Evolutionary conservation across 2,888 invertebrate species (phyloP), one percentile per base, ranked within the genome.

Genomic region (Aleiodes leptofemur): DNA sequence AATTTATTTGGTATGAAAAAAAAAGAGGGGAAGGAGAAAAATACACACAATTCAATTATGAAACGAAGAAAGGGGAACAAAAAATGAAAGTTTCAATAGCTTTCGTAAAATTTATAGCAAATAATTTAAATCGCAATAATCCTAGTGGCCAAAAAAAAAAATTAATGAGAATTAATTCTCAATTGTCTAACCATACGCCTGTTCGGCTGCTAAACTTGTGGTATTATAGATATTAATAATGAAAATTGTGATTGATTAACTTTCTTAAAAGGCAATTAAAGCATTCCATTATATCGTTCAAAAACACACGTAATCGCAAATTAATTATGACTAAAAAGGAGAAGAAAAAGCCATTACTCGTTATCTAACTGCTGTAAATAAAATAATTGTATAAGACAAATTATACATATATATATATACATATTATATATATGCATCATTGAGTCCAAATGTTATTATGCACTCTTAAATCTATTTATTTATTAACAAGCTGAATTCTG

Each of bases 51-150:
- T 66, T 73, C 23, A 34, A 48, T 34, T 38, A 38, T 43, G 34
- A 38, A 73, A 56, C 48, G 73, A 55, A 11, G 14, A 16, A 55
- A 55, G 59, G 69, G 73, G 59, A 69, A 59, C 69, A 59, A 57
- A 59, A 57, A 73, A 69, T 57, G 59, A 69, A 59, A 48, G 23
- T 68, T 48, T 14, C 51, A 73, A 68, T 16, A 29, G 66, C 57
- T 68, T 68, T 68, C 48, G 56, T n/a, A 16, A 38, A 64, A 14
- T 23, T 64, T 23, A 7, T 57, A 61, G 11, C 38, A 43, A 38
- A 43, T n/a, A 16, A 38, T 61, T 14, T 38, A 38, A 38, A 5
- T 43, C 43, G 43, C 9, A 43, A 43, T 43, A 43, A 43, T 43
- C 43, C 43, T 64, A 14, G 64, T 16, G 64, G 64, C 64, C 64